Conservation (phyloP, 1,140 invertebrate genomes). For the Dinothrombium tinctorium region DNA sequence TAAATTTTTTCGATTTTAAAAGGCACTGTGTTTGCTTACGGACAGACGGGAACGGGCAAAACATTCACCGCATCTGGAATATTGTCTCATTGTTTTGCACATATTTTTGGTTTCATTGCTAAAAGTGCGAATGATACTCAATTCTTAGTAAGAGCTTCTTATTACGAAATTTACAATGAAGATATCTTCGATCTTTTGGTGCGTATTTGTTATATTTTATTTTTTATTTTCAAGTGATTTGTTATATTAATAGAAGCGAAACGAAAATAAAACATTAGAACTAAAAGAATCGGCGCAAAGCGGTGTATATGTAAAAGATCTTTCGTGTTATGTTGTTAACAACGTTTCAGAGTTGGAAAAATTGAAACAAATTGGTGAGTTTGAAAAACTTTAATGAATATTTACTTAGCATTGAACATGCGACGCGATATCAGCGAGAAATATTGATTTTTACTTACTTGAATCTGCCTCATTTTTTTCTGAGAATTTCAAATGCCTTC, state of each 20-base stretch:
- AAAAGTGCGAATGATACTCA: constrained; percentile 36
- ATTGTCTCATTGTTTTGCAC: constrained; percentile 50
- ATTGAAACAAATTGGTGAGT: constrained; percentile 6
- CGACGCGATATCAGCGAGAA: not conserved
- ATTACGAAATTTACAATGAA: constrained; percentile 60
- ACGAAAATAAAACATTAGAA: constrained; percentile 15
- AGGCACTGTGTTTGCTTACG: constrained; percentile 52
- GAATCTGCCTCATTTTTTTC: not conserved
- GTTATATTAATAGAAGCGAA: constrained; percentile 1
- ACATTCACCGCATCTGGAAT: constrained; percentile 62
- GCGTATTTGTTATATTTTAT: not conserved
- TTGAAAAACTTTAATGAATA: not conserved
- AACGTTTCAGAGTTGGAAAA: constrained; percentile 52
- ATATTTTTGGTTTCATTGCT: constrained; percentile 46
- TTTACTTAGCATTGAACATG: too few species aligned
- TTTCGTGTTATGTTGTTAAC: constrained; percentile 46
- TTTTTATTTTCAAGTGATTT: not conserved
- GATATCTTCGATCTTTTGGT: constrained; percentile 47
- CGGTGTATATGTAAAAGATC: constrained; percentile 56
- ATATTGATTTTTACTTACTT: too few species aligned
- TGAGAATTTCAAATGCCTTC: not conserved
- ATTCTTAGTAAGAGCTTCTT: constrained; percentile 47
- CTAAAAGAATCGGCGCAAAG: constrained; percentile 51
- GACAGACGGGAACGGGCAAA: constrained; percentile 51
- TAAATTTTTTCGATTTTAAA: constrained; percentile 1